phyloP scores from a whole-genome alignment of 2,797 vertebrate genomes.

The Falco concolor region DNA sequence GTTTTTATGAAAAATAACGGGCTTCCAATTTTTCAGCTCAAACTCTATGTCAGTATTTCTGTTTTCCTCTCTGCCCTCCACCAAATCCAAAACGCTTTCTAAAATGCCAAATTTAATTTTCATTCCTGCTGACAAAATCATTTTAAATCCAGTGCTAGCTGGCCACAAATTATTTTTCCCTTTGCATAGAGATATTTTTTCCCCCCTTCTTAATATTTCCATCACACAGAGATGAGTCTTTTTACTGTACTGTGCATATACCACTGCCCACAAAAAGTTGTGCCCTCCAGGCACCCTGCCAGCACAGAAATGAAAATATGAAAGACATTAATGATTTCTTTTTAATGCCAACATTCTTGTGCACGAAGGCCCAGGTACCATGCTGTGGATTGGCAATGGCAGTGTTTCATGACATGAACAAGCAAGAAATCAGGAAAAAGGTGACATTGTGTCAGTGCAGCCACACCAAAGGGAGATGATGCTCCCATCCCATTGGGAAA shows the following conservation, averaged over 20 bases:
- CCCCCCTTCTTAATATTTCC: slow-evolving; percentile 42
- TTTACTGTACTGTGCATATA: slow-evolving; percentile 3
- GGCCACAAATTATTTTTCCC: slow-evolving; percentile 44
- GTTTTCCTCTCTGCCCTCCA: slow-evolving; percentile 24
- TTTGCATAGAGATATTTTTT: slow-evolving; percentile 29
- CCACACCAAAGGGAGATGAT: neutral
- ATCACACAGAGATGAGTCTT: slow-evolving; percentile 50
- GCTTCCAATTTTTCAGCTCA: slow-evolving; percentile 16
- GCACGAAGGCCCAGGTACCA: neutral
- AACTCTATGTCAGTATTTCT: slow-evolving; percentile 20
- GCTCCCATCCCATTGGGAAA: neutral
- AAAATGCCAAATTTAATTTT: slow-evolving; percentile 70
- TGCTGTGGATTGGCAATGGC: neutral
- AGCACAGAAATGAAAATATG: slow-evolving; percentile 42
- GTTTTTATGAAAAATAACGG: neutral
- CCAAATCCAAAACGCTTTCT: slow-evolving; percentile 21
- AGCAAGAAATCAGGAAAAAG: neutral
- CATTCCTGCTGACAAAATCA: slow-evolving; percentile 65
- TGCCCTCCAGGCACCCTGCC: slow-evolving; percentile 5
- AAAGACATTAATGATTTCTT: slow-evolving; percentile 39
- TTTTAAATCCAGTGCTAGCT: slow-evolving; percentile 41
- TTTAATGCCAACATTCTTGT: neutral
- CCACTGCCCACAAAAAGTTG: slow-evolving; percentile 8
- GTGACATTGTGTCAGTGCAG: neutral
- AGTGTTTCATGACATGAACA: neutral